These are phyloP conservation scores for Ceratotherium simum DNA, from an alignment of 2,113 vertebrate genomes.

Conservation along the genomic window DNA sequence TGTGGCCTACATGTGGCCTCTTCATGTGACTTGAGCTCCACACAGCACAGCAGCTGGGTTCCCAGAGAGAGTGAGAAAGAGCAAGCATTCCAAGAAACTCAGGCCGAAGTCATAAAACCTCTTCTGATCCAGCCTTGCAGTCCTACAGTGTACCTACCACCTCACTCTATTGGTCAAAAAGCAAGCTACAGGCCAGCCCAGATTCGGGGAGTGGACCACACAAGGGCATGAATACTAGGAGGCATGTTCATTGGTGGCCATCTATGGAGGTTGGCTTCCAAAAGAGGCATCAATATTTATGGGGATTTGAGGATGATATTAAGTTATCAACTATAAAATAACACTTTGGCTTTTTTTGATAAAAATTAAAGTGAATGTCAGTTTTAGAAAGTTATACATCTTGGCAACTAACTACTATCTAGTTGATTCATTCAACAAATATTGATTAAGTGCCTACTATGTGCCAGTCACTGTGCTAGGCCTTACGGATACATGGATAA, in stretches of 20 bases:
- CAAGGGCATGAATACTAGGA: neutral
- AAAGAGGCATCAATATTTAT: neutral
- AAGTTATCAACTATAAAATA: neutral
- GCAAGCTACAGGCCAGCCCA: neutral
- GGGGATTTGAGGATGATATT: neutral
- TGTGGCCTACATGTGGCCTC: neutral
- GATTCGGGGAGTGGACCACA: neutral
- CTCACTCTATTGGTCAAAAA: neutral
- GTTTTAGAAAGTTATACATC: slow-evolving; percentile 21
- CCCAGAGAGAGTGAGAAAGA: neutral
- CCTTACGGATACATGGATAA: neutral
- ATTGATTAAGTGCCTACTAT: neutral
- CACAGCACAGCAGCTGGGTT: neutral
- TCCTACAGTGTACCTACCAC: neutral
- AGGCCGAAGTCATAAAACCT: neutral
- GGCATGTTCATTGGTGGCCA: neutral
- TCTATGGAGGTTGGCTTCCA: neutral
- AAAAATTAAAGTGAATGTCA: neutral
- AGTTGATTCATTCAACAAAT: neutral
- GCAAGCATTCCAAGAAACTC: neutral
- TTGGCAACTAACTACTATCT: neutral
- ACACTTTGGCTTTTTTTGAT: slow-evolving; percentile 13
- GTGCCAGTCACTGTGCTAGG: neutral
- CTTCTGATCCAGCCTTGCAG: slow-evolving; percentile 2
- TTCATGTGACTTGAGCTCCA: neutral